Conservation (phyloP, 64 coral and sea anemone species). For the Trachythela sp. region DNA sequence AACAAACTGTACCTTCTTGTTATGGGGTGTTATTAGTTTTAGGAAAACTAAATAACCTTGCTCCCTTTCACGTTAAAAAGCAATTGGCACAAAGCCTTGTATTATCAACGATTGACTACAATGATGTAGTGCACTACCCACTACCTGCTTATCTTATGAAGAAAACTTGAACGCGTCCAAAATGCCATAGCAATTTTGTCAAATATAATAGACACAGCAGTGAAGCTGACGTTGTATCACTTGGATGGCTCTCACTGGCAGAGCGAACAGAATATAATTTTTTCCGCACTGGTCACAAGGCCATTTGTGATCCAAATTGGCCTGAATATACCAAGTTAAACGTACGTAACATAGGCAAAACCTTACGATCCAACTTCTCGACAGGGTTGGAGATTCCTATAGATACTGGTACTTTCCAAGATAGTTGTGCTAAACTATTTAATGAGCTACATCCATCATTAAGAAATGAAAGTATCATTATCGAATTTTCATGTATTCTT, state of each 20-base stretch:
- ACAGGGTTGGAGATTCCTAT: not conserved
- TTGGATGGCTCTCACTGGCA: not conserved
- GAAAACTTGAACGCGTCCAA: not conserved
- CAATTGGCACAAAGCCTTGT: not conserved
- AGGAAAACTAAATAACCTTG: not conserved
- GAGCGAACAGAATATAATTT: not conserved
- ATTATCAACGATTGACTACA: not conserved
- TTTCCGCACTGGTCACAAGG: not conserved
- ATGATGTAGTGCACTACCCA: not conserved
- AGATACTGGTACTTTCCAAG: not conserved
- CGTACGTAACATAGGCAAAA: not conserved
- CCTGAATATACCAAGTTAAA: not conserved
- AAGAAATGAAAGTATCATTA: not conserved
- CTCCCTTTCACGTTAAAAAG: not conserved
- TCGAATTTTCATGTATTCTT: not conserved
- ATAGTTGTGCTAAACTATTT: not conserved
- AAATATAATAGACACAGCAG: not conserved
- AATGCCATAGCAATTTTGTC: not conserved
- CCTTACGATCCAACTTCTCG: not conserved
- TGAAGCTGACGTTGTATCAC: not conserved
- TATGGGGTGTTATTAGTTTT: not conserved
- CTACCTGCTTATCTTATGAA: not conserved
- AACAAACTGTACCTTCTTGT: not conserved
- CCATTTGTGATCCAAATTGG: not conserved
- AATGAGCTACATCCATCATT: no score